Percentiles rank a stretch among this genome's conserved stretches.
These are phyloP conservation scores for Marisa cornuarietis DNA, from an alignment of 1,140 invertebrate species.

Conservation along the genomic window DNA sequence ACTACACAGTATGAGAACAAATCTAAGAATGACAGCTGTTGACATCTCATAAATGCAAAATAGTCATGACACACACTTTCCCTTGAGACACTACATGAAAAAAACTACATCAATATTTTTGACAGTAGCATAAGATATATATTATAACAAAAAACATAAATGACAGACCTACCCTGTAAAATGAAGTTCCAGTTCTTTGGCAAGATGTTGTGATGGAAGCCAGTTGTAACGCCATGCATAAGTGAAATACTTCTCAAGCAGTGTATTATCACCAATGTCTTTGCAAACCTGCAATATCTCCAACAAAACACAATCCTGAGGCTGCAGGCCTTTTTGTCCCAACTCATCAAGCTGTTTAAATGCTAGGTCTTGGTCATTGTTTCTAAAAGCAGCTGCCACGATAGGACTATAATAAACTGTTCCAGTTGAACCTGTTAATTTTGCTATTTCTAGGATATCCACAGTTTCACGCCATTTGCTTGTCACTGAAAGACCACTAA, in stretches of 20 bases:
- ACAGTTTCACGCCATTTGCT: conserved; percentile 21
- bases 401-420: conserved; percentile 11
- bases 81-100: no score
- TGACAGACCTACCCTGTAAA: conserved; percentile 9
- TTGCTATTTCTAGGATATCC: conserved; percentile 27
- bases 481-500: conserved; percentile 22
- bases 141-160: not conserved
- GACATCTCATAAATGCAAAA: no score
- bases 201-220: not conserved
- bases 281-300: conserved; percentile 7
- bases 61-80: no score
- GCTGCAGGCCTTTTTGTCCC: not conserved
- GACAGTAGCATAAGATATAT: no score
- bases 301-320: conserved; percentile 5
- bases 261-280: not conserved
- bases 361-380: conserved; percentile 19
- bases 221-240: conserved; percentile 16
- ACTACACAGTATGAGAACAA: no score
- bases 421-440: conserved; percentile 3
- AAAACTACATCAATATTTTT: no score
- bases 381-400: conserved; percentile 20
- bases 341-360: conserved; percentile 14
- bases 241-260: conserved; percentile 15
- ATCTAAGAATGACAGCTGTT: no score
- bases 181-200: conserved; percentile 11